Conservation (phyloP, 2,113 vertebrate genomes). For the Ammodytes dubius region DNA sequence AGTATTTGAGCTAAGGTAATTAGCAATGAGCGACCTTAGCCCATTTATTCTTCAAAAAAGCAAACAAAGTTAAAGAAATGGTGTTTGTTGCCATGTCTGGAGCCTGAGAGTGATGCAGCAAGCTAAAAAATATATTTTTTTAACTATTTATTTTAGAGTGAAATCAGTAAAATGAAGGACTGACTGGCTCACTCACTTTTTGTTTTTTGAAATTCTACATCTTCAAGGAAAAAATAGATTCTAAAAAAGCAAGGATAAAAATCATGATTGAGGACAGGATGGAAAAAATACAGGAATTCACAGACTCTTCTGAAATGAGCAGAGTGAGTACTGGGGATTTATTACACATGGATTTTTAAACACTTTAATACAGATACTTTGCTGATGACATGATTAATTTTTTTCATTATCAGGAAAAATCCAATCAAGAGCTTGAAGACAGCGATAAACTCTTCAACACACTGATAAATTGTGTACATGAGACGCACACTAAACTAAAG, state of each 20-base stretch:
- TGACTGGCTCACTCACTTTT: not conserved
- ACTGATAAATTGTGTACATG: constrained; percentile 40
- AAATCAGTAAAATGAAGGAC: not conserved
- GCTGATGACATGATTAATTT: not conserved
- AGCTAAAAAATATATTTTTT: too few relatives aligned
- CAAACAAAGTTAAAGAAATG: too few relatives aligned
- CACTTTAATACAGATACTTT: fast-evolving
- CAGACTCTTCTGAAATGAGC: constrained; percentile 11
- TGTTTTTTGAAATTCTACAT: not conserved
- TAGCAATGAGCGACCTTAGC: too few relatives aligned
- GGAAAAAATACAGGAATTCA: constrained; percentile 63
- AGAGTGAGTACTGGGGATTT: constrained; percentile 40
- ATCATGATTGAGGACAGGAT: constrained; percentile 61
- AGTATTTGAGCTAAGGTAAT: too few relatives aligned
- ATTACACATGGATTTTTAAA: too few relatives aligned
- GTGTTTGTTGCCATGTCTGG: too few relatives aligned
- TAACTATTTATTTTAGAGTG: too few relatives aligned
- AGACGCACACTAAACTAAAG: constrained; percentile 27
- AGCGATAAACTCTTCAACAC: constrained; percentile 33
- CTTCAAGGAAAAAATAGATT: constrained; percentile 53
- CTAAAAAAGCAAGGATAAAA: constrained; percentile 42
- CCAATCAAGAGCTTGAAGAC: constrained; percentile 27
- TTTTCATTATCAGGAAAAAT: constrained; percentile 35
- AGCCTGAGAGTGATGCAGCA: too few relatives aligned
- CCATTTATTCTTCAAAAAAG: too few relatives aligned